A percentile compares a stretch with the other conserved stretches of the same genome.
These are phyloP conservation scores for Bombus soroeensis DNA, from an alignment of 1,140 invertebrate species.

Conservation along the genomic window DNA sequence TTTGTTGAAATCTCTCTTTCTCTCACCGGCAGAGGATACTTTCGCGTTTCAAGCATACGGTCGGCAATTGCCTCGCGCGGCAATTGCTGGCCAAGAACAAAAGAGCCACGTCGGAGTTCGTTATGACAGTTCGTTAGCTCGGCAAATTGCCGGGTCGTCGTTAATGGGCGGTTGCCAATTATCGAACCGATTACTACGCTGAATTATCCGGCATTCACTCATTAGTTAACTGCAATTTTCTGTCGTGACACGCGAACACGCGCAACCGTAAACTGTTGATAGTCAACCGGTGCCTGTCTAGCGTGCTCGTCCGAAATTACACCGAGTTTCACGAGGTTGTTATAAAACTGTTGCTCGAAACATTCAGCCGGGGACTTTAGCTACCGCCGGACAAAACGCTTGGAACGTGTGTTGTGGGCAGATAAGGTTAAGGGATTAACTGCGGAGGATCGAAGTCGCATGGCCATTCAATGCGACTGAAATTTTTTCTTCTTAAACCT, in stretches of 20 bases:
- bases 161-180: conserved; percentile 68
- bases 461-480: too few species aligned
- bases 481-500: too few species aligned
- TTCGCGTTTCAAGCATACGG: conserved; percentile 34
- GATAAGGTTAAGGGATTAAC: too few species aligned
- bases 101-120: conserved; percentile 59
- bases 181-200: conserved; percentile 66
- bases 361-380: neutral
- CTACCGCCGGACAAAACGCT: neutral
- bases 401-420: too few species aligned
- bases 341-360: conserved; percentile 49
- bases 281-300: too few species aligned
- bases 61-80: conserved; percentile 25
- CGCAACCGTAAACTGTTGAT: conserved; percentile 23
- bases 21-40: neutral
- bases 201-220: conserved; percentile 63
- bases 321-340: conserved; percentile 12
- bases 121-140: conserved; percentile 69
- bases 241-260: conserved; percentile 25
- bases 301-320: conserved; percentile 42
- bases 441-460: too few species aligned
- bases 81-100: conserved; percentile 66
- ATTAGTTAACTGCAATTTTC: conserved; percentile 65
- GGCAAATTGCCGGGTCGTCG: conserved; percentile 64
- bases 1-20: conserved; percentile 50